Percentiles rank a stretch among this genome's conserved stretches.
These are phyloP conservation scores for Lepus europaeus DNA, from an alignment of 2,113 vertebrate genomes.

Conservation along the genomic window DNA sequence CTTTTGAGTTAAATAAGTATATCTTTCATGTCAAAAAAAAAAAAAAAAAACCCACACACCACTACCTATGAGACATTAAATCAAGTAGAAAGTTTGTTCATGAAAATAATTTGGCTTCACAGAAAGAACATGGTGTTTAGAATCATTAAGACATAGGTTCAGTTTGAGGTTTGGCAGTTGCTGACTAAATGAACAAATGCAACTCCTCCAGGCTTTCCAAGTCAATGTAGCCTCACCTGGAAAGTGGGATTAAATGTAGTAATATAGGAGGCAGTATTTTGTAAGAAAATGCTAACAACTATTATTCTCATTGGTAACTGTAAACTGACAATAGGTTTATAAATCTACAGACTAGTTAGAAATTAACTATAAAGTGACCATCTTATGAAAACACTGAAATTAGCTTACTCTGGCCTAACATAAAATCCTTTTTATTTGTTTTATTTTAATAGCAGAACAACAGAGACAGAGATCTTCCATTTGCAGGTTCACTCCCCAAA, in stretches of 20 bases:
- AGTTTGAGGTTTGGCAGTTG: neutral
- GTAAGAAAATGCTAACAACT: neutral
- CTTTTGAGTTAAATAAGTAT: slow-evolving; percentile 2
- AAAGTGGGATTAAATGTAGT: neutral
- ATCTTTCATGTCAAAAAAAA: neutral
- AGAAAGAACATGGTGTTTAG: neutral
- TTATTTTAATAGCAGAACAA: too few species aligned
- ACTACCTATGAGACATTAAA: neutral
- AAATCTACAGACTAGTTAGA: neutral
- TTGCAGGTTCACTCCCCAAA: too few species aligned
- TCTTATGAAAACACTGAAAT: neutral
- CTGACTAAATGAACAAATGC: slow-evolving; percentile 40
- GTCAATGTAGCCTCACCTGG: neutral
- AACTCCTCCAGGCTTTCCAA: neutral
- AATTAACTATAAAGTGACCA: neutral
- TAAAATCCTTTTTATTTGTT: neutral
- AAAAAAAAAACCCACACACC: neutral
- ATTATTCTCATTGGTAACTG: neutral
- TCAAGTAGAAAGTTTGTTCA: slow-evolving; percentile 23
- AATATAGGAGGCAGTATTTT: neutral
- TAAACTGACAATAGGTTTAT: neutral
- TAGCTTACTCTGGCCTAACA: neutral
- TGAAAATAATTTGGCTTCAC: neutral
- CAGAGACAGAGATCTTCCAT: too few species aligned
- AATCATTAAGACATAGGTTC: neutral